Percentiles rank a stretch among this genome's conserved stretches.
phyloP scores from a whole-genome alignment of 2,797 vertebrate genomes.

The Paguma larvata region DNA sequence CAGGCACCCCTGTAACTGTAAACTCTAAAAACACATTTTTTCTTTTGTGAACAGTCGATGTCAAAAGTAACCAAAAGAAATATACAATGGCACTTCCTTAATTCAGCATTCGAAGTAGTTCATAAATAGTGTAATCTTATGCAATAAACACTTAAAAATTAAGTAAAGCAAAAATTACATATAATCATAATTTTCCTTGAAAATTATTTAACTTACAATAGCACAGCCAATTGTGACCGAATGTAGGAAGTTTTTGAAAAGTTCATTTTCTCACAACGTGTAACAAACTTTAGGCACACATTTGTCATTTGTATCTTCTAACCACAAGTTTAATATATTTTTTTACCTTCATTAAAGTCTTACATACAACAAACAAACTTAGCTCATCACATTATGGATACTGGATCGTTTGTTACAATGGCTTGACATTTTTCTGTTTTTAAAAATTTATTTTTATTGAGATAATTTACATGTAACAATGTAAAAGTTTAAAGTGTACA shows the following conservation, averaged over 20 bases:
- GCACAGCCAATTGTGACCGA: not conserved
- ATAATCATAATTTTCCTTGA: constrained; percentile 2
- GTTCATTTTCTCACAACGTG: not conserved
- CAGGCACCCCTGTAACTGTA: not conserved
- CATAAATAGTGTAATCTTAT: not conserved
- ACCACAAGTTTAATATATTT: not conserved
- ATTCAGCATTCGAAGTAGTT: constrained; percentile 21
- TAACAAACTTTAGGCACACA: not conserved
- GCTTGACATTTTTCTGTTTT: not conserved
- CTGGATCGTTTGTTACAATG: not conserved
- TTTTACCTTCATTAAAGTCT: not conserved
- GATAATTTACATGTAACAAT: not conserved
- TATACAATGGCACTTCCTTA: not conserved
- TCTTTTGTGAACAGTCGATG: not conserved
- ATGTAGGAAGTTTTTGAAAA: not conserved
- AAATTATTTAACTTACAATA: constrained; percentile 11
- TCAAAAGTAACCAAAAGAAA: not conserved
- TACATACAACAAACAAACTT: not conserved
- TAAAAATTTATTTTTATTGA: not conserved
- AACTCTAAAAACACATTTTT: not conserved
- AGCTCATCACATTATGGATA: not conserved
- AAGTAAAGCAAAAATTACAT: not conserved
- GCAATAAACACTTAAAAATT: constrained; percentile 30
- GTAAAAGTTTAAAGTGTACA: not conserved
- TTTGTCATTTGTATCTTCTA: not conserved